A percentile compares a stretch with the other conserved stretches of the same genome.
Conservation (phyloP, 2,888 invertebrate genomes). For the Pycnomerus fuliginosus region DNA sequence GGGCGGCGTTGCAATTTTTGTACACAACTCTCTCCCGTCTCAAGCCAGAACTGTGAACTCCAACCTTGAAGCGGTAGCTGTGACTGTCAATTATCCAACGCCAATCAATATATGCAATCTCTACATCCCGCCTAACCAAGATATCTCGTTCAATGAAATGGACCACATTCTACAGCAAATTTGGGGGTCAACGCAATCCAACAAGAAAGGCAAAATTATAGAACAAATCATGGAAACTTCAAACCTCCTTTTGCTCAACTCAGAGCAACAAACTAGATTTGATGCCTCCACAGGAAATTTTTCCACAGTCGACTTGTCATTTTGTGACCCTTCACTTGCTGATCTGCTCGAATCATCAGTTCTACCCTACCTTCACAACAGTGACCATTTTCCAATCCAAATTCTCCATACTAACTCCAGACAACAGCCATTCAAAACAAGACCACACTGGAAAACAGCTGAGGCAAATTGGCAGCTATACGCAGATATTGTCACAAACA, state of each 20-base stretch:
- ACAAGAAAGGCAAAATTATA: constrained; percentile 1
- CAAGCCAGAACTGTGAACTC: constrained; percentile 9
- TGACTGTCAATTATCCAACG: constrained; percentile 2
- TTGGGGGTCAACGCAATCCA: constrained; percentile 7
- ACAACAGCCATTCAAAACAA: not conserved
- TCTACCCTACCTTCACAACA: constrained; percentile 1
- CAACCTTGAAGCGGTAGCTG: constrained; percentile 9
- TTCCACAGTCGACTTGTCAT: constrained; percentile 3
- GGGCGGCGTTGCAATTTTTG: constrained; percentile 15
- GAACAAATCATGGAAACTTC: constrained; percentile 1
- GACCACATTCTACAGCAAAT: constrained; percentile 10
- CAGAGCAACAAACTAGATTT: constrained; percentile 1
- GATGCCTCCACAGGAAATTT: not conserved
- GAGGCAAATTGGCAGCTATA: constrained; percentile 13
- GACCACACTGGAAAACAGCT: constrained; percentile 7
- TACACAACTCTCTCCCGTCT: constrained; percentile 3
- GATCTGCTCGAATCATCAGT: not conserved
- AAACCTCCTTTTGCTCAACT: not conserved
- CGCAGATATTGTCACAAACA: constrained; percentile 1
- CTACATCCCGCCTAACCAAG: constrained; percentile 8
- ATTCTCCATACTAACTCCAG: constrained; percentile 3
- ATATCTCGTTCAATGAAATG: constrained; percentile 3
- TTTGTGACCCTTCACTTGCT: constrained; percentile 2
- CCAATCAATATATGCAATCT: constrained; percentile 11
- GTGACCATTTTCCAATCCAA: constrained; percentile 4